Base-by-base conservation (phyloP, 2,888 invertebrate species). In the Watsonalla cultraria region DNA sequence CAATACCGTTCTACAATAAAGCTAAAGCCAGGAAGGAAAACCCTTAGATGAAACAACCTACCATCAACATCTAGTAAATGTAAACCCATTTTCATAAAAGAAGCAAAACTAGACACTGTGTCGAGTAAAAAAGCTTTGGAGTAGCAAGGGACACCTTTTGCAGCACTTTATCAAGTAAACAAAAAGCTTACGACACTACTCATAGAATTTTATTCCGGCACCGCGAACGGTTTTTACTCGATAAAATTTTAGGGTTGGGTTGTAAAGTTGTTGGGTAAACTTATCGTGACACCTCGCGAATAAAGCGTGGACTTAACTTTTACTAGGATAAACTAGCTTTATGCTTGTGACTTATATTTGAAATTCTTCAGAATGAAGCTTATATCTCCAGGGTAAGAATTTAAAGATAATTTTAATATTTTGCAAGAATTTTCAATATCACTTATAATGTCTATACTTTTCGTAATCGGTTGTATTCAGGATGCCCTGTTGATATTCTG, bases 101-200 rank as follows among this genome's bases (percentile, higher is more conserved):
- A 37, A 49, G 15, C 15, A 15, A 49, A 37, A 49, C 14, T 15
- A 48, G 14, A 35, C 13, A 15, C 9, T 15, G 37, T 37, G 37
- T 42, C 37, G 37, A 13, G 33, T 54, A 53, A 47, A 13, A 47
- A 42, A 35, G 42, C 11, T 47, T 51, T 60, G 58, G 59, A 52
- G 55, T 56, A 57, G 56, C 58, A 54, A 51, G 51, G 55, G 67
- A 64, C 59, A 60, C 60, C 55, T 58, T 58, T 57, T 51, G 52
- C 39, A 57, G 61, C 65, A 72, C 73, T 74, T 70, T 72, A 74
- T 74, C 70, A 69, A 62, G 61, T 65, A 68, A 71, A 72, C 68
- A 74, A 70, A 71, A 68, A 65, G 60, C 50, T 54, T 56, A 59
- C 59, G 62, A 65, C 63, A 68, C 57, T 61, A 62, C 57, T 61